These are phyloP conservation scores for Crax fasciolata DNA, from an alignment of 2,797 vertebrate species.

Conservation along the genomic window DNA sequence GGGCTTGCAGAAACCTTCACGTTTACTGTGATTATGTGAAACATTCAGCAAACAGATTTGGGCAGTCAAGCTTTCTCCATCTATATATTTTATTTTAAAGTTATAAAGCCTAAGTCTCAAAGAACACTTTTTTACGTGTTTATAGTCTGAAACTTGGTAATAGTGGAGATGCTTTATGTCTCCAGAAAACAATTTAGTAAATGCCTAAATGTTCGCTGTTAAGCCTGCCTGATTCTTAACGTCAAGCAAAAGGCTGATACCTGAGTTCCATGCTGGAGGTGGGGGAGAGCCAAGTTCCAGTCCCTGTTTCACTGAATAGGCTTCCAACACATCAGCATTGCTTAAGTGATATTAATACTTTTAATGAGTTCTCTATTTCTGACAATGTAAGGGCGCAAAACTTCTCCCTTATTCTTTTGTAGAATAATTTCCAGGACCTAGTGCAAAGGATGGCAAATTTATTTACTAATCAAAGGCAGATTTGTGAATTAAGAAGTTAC, in stretches of 20 bases:
- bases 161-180: background rate
- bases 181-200: background rate
- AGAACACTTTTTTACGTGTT: background rate
- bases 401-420: background rate
- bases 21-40: background rate
- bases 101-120: no score
- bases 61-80: background rate
- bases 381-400: background rate
- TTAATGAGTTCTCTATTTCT: background rate
- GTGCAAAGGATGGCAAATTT: background rate
- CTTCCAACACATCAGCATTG: background rate
- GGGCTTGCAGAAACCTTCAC: background rate
- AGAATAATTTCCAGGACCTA: background rate
- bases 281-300: background rate
- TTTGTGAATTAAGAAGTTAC: background rate
- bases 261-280: background rate
- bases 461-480: background rate
- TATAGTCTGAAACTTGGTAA: background rate
- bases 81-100: no score
- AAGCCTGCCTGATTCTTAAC: background rate
- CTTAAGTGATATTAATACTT: background rate
- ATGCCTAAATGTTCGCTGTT: background rate
- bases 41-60: background rate
- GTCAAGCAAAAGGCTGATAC: background rate
- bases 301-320: background rate